Percentiles rank a stretch among this genome's conserved stretches.
Evolutionary conservation across 2,888 invertebrate genomes (phyloP).

Genomic region (Rhopalosiphum nymphaeae): DNA sequence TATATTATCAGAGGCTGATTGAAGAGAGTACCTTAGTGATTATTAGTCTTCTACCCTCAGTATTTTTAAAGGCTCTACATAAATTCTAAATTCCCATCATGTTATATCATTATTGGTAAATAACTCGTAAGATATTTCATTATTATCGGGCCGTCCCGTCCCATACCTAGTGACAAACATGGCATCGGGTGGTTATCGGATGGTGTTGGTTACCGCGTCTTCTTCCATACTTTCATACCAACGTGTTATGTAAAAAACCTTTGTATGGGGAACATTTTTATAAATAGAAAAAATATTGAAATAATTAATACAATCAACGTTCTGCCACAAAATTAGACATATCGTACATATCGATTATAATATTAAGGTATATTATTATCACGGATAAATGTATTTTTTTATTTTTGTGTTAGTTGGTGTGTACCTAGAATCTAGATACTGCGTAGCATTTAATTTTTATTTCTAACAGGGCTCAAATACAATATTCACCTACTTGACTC

Average conservation of each 20-base stretch:
- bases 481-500: neutral
- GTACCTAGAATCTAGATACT: no score
- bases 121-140: neutral
- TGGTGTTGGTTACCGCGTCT: no score
- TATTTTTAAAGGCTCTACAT: neutral
- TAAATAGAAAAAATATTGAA: neutral
- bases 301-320: neutral
- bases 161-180: neutral
- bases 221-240: neutral
- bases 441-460: neutral
- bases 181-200: neutral
- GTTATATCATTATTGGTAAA: neutral
- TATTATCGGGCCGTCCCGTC: neutral
- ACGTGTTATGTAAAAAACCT: neutral
- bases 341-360: no score
- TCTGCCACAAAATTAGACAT: no score
- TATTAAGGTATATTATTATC: no score
- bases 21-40: neutral
- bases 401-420: neutral
- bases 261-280: neutral
- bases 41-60: no score
- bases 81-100: neutral
- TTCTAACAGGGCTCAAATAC: neutral
- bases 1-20: neutral
- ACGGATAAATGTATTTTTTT: neutral